Evolutionary conservation across 2,888 invertebrate species (phyloP), one percentile per base, ranked within the genome.

Genomic region (Heliconius ethilla): DNA sequence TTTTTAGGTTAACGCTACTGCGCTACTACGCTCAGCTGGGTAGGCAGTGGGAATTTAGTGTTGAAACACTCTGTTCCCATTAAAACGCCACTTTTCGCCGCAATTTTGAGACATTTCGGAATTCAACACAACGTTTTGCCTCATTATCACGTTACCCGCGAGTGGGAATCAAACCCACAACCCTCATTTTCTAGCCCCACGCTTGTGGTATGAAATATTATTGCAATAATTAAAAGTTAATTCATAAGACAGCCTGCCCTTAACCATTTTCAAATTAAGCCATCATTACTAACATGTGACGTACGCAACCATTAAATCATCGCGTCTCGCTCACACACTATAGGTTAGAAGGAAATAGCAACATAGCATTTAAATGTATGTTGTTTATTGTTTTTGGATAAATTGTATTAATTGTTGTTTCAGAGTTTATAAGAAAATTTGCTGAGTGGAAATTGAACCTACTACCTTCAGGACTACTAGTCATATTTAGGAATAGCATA

Each of bases 231-330:
- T 40, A 70, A 63, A 29, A n/a, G 22, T n/a, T 59, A 9, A 2
- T 59, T n/a, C 10, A 59, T 27, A 6, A 70, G 37, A 13, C 18
- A 6, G 27, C 88, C 82, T 80, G 85, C 84, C 91, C 91, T 93
- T 93, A 93, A 92, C 84, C 76, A 77, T 80, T 81, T 81, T 82
- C 82, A 84, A 87, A 91, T 91, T 88, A 91, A 89, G 86, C 86
- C 83, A 83, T 88, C 91, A 89, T 93, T 92, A 92, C 70, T 84
- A 90, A 90, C 93, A 93, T 88, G 91, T 93, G 93, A 92, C 93
- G 92, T 89, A 85, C 83, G 83, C 82, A 82, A 81, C 81, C 83
- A 82, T 86, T 89, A 90, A 91, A 90, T 91, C 86, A 87, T 55
- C 33, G 29, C 79, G 29, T 83, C 83, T 76, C 82, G 25, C 75